Percentiles rank a stretch among this genome's conserved stretches.
Evolutionary conservation across 2,113 vertebrate genomes (phyloP).

Genomic region (Stercorarius parasiticus): DNA sequence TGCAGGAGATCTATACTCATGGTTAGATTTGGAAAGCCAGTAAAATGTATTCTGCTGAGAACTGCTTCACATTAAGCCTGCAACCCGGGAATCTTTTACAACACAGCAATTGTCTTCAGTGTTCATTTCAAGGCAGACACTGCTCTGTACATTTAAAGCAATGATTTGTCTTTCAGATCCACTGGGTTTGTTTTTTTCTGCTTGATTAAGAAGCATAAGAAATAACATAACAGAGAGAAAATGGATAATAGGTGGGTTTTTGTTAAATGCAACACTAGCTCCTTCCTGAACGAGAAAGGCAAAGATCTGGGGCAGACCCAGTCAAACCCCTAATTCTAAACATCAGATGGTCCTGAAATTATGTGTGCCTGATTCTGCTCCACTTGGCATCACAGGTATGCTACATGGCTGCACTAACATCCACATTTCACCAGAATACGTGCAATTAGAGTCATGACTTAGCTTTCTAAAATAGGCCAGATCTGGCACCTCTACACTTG

Average conservation of each 20-base stretch:
- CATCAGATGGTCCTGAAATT: background rate
- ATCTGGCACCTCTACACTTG: background rate
- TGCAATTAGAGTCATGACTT: background rate
- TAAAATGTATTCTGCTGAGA: background rate
- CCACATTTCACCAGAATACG: background rate
- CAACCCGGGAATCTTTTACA: background rate
- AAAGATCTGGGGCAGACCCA: background rate
- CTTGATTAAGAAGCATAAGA: background rate
- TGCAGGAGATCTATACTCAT: background rate
- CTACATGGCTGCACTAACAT: background rate
- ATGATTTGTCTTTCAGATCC: background rate
- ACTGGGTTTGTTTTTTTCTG: background rate
- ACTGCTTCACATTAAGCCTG: background rate
- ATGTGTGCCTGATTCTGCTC: background rate
- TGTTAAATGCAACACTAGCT: background rate
- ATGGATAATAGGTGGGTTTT: background rate
- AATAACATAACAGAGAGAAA: background rate
- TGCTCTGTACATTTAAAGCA: background rate
- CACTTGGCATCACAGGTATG: background rate
- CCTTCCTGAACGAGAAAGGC: background rate
- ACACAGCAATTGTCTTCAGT: background rate
- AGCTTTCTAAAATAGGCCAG: background rate
- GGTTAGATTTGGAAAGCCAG: background rate
- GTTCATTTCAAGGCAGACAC: background rate
- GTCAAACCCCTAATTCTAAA: background rate